Evolutionary conservation across 1,140 invertebrate genomes (phyloP).

Genomic region (Spodoptera litura): DNA sequence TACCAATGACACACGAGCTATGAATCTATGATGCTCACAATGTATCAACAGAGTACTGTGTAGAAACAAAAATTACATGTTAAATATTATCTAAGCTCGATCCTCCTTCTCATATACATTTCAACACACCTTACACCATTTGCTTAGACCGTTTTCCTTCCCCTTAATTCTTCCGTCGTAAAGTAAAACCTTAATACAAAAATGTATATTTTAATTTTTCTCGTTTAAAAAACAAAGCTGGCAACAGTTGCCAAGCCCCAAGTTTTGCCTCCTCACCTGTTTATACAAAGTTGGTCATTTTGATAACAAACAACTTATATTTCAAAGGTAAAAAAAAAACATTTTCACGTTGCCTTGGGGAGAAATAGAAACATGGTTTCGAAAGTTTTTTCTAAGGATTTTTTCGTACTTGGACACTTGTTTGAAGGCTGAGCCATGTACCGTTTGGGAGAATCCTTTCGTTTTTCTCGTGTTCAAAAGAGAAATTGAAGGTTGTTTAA

Average conservation of each 20-base stretch:
- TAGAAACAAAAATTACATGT: too few species aligned
- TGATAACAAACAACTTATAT: conserved; percentile 31
- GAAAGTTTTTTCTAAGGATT: too few species aligned
- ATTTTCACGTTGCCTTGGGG: background rate
- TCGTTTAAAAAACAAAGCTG: background rate
- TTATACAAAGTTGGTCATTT: conserved; percentile 23
- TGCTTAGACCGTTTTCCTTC: background rate
- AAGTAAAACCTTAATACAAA: conserved; percentile 6
- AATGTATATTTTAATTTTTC: conserved; percentile 2
- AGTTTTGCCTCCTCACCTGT: background rate
- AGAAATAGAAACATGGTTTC: background rate
- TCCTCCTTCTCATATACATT: background rate
- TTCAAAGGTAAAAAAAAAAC: background rate
- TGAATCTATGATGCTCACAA: too few species aligned
- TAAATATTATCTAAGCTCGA: too few species aligned
- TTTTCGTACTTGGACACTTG: too few species aligned
- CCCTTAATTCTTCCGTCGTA: background rate
- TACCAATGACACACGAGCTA: too few species aligned
- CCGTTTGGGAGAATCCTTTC: too few species aligned
- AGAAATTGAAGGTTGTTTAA: too few species aligned
- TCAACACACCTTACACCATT: background rate
- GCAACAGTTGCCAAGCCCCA: background rate
- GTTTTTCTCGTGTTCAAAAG: too few species aligned
- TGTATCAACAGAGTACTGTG: too few species aligned
- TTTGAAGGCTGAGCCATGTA: too few species aligned